phyloP scores from a whole-genome alignment of 1,140 invertebrate species.

The Drosophila chauvacae region DNA sequence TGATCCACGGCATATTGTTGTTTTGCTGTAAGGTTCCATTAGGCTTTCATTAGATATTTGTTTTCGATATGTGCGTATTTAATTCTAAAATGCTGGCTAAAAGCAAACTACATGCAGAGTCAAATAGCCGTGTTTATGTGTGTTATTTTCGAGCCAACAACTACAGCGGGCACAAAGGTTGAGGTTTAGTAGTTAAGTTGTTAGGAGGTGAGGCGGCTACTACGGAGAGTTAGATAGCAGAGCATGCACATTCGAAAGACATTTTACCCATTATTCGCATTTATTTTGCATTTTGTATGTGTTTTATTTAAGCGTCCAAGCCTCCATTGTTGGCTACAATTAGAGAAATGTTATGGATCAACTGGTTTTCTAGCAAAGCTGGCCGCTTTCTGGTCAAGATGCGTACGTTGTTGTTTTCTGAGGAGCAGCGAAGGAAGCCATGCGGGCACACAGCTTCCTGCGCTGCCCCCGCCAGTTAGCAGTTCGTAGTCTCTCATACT shows the following conservation, averaged over 20 bases:
- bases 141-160: slow-evolving; percentile 9
- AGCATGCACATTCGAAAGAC: slow-evolving; percentile 80
- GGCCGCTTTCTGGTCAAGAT: slow-evolving; percentile 26
- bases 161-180: slow-evolving; percentile 2
- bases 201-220: slow-evolving; percentile 15
- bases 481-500: slow-evolving; percentile 26
- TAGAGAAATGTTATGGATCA: slow-evolving; percentile 78
- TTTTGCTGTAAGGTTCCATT: slow-evolving; percentile 71
- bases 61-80: background rate
- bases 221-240: slow-evolving; percentile 31
- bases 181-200: slow-evolving; percentile 6
- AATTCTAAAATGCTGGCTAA: background rate
- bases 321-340: slow-evolving; percentile 85
- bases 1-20: slow-evolving; percentile 84
- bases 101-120: slow-evolving; percentile 34
- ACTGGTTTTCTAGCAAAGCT: slow-evolving; percentile 36
- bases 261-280: slow-evolving; percentile 84
- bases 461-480: slow-evolving; percentile 7
- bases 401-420: slow-evolving; percentile 2
- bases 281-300: slow-evolving; percentile 77
- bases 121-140: background rate
- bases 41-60: background rate
- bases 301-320: slow-evolving; percentile 85
- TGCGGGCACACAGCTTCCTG: slow-evolving; percentile 9
- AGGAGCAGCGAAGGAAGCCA: slow-evolving; percentile 10